Evolutionary conservation across 2,113 vertebrate species (phyloP), one percentile per base, ranked within the genome.

Genomic region (Siniperca knerii): DNA sequence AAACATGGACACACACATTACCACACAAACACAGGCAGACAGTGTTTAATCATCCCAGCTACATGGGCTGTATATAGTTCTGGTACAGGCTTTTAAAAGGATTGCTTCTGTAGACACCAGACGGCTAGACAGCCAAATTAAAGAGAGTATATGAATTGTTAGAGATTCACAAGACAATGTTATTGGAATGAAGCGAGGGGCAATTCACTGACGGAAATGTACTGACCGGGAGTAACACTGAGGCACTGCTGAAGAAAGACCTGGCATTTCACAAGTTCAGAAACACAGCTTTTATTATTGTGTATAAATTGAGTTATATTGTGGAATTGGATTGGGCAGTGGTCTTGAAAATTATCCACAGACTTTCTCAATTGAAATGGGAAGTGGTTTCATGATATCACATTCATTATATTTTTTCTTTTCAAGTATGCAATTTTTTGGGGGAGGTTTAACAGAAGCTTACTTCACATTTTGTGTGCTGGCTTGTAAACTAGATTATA

Each of bases 11-110:
- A 57, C 64, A 75, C 71, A 35, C 61, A 77, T 71, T 50, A 40
- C 29, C 54, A 55, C 62, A 64, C 69, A 77, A 77, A 83, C 61
- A 8, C 73, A 64, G 42, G 10, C 82, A 83, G 83, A 73, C 79
- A 29, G 69, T 25, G 71, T 88, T 87, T 83, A 84, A 92, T 92
- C 89, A 87, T 89, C 78, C 33, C 3, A 16, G 68, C 74, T 85
- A 54, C 61, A 37, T 18, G 57, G 80, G 62, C 77, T 77, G 62
- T 72, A 60, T 85, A 50, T 77, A 77, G 81, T 52, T 74, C 77
- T 88, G 70, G 44, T 60, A 29, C 65, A 71, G 66, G 87, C 88
- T 91, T 82, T 90, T 91, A 91, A 83, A 91, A 61, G 55, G 55
- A 87, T 86, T 92, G 84, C 83, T 84, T 90, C 61, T 86, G 74